Evolutionary conservation across 2,113 vertebrate species (phyloP), one percentile per base, ranked within the genome.

Genomic region (Coptodon rendalli): DNA sequence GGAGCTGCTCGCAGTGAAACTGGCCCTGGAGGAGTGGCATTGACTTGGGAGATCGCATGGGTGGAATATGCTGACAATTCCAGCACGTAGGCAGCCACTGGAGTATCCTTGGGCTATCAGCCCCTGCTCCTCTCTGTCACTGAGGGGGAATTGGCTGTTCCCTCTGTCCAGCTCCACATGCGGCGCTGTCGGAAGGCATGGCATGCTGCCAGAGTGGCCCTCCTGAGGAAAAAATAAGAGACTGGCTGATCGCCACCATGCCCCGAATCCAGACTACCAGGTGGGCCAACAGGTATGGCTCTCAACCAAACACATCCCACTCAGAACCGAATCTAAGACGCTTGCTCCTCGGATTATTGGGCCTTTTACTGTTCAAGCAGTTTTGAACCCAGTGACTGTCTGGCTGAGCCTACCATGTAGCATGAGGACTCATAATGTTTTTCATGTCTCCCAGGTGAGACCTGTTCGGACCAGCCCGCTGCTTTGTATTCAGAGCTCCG

Each of bases 111-210:
- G 56, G 56, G 24, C 7, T 59, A 29, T 29, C 24, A 29, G 7
- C 56, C 56, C 24, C 13, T 0, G 13, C 24, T 29, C 7, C 7
- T 59, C 13, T 59, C 56, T 0, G 0, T 57, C 24, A 29, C 12
- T 16, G 13, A 59, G 13, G 24, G 27, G 56, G 27, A 59, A 29
- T 59, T 59, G 24, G 56, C 56, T 29, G 13, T 16, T 16, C 56
- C 24, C 13, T 59, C 24, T 29, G 24, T 29, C 56, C 56, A 59
- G 57, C 29, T 34, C 1, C 57, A 61, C 14, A 61, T 61, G 5
- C 1, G 1, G 29, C 9, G 8, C 29, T 61, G 29, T 34, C 5
- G 1, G 29, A 2, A 31, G 16, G 16, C 29, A 17, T 17, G 57
- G 14, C 1, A 1, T 17, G 27, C 27, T 31, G 8, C 14, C 27